These are phyloP conservation scores for Anguilla pacifica DNA, from an alignment of 2,797 vertebrate species.

Conservation along the genomic window DNA sequence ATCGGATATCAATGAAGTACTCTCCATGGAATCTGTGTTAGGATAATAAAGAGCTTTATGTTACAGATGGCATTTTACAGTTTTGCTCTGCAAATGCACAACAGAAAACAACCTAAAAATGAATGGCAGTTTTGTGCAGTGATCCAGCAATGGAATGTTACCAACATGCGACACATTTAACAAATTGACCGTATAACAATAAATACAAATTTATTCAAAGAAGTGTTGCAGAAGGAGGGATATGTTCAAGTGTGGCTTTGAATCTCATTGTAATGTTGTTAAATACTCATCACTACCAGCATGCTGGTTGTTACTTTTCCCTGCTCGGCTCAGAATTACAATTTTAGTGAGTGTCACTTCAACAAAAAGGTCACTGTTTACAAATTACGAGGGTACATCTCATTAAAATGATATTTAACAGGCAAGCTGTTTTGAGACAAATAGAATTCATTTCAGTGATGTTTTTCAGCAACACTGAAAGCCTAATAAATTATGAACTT, in stretches of 20 bases:
- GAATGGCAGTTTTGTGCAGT: background rate
- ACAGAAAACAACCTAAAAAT: background rate
- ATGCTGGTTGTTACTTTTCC: background rate
- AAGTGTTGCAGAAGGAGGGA: background rate
- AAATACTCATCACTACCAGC: background rate
- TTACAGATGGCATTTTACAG: background rate
- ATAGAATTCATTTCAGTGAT: background rate
- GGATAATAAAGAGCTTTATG: background rate
- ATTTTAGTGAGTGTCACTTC: background rate
- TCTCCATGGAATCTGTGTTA: background rate
- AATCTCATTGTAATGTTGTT: background rate
- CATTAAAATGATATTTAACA: background rate
- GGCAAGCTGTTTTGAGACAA: background rate
- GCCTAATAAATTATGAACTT: background rate
- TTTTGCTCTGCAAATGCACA: background rate
- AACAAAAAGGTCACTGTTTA: background rate
- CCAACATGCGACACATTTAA: background rate
- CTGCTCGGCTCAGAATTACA: background rate
- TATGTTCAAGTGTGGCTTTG: background rate
- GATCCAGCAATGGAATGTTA: background rate
- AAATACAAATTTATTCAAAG: background rate
- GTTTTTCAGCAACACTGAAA: background rate
- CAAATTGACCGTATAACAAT: background rate
- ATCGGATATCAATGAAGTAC: slow-evolving; percentile 16
- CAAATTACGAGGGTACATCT: background rate